Evolutionary conservation across 2,888 invertebrate genomes (phyloP).

Genomic region (Tachystola acroxantha): DNA sequence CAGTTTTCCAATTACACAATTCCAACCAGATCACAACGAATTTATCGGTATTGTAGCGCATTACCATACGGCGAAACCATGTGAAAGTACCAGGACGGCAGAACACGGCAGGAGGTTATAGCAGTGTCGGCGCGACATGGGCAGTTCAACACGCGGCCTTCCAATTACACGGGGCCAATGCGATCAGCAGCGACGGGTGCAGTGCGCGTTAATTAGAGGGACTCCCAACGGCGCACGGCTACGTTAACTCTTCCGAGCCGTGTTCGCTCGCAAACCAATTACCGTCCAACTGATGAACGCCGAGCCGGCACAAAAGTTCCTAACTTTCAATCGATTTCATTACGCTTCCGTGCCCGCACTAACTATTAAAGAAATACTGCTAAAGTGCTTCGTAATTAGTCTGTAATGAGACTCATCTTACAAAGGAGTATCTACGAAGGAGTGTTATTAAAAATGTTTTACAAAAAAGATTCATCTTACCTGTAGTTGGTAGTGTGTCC

Average conservation of each 20-base stretch:
- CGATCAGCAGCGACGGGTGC: constrained; percentile 26
- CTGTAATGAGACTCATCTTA: no score
- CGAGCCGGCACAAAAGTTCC: constrained; percentile 52
- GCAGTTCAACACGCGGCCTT: constrained; percentile 35
- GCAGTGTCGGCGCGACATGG: constrained; percentile 28
- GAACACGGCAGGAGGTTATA: constrained; percentile 20
- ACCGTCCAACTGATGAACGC: constrained; percentile 59
- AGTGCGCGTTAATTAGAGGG: constrained; percentile 61
- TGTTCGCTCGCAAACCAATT: constrained; percentile 61
- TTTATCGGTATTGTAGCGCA: neutral
- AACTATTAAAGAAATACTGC: constrained; percentile 41
- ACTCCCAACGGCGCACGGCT: constrained; percentile 40
- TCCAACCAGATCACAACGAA: no score
- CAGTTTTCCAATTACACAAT: no score
- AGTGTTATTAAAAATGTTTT: no score
- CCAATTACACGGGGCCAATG: constrained; percentile 46
- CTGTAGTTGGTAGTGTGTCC: no score
- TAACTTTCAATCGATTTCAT: constrained; percentile 47
- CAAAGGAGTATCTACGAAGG: no score
- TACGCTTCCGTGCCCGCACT: constrained; percentile 50
- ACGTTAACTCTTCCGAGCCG: constrained; percentile 39
- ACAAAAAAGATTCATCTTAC: no score
- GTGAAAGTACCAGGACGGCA: constrained; percentile 3
- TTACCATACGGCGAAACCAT: neutral
- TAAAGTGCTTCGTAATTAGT: no score